Percentiles rank a stretch among this genome's conserved stretches.
phyloP scores from a whole-genome alignment of 35 echinoderm and acorn worm genomes.

The Ophiothrix spiculata region DNA sequence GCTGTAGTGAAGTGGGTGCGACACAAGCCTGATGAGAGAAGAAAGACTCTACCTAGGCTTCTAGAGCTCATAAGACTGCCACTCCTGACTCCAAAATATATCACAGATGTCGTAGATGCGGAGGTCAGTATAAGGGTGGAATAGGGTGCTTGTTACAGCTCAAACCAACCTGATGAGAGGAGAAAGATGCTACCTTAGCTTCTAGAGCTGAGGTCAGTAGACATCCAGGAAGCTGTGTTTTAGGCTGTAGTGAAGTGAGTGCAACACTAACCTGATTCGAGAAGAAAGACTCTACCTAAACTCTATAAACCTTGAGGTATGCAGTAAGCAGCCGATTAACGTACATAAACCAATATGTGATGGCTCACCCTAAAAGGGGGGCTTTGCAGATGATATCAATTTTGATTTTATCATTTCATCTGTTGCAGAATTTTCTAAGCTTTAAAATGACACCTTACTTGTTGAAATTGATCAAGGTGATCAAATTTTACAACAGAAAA shows the following conservation, averaged over 20 bases:
- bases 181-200: no score
- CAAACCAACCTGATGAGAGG: not conserved
- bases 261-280: constrained; percentile 30
- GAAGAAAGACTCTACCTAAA: constrained; percentile 16
- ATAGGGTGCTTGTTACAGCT: not conserved
- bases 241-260: constrained; percentile 56
- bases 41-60: constrained; percentile 15
- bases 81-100: constrained; percentile 52
- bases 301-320: no score
- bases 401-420: no score
- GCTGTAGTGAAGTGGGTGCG: constrained; percentile 55
- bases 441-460: no score
- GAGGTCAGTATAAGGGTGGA: constrained; percentile 31
- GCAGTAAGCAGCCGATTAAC: no score
- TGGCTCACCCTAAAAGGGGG: no score
- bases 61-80: constrained; percentile 51
- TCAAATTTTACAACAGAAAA: no score
- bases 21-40: constrained; percentile 32
- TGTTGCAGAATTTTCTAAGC: no score
- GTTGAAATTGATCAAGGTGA: no score
- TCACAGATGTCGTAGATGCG: constrained; percentile 61
- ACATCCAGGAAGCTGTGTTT: constrained; percentile 43
- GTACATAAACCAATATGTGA: no score
- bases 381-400: no score
- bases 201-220: no score